Conservation (phyloP, 2,888 invertebrate genomes). For the Cylloceria caligata region DNA sequence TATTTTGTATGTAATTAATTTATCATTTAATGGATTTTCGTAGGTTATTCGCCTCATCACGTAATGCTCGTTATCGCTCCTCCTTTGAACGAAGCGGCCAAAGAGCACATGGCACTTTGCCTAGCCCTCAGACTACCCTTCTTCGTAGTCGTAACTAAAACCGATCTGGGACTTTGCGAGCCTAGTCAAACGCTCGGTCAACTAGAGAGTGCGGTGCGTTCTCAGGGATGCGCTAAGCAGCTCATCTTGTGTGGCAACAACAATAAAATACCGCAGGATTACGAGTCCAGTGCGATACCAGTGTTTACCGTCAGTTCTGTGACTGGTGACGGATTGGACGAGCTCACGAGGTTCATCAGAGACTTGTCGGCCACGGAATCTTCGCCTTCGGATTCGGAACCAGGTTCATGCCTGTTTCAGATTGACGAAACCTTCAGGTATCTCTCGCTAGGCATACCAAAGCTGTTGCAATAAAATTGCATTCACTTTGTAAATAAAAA, state of each 20-base stretch:
- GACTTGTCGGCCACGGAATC: slow-evolving; percentile 87
- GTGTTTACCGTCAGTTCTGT: slow-evolving; percentile 97
- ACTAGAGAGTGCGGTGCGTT: slow-evolving; percentile 77
- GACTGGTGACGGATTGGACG: slow-evolving; percentile 92
- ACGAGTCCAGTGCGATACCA: slow-evolving; percentile 86
- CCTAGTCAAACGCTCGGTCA: slow-evolving; percentile 79
- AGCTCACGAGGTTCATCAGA: slow-evolving; percentile 94
- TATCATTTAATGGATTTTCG: slow-evolving; percentile 78
- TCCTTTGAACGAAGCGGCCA: slow-evolving; percentile 83
- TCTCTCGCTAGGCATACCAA: not conserved
- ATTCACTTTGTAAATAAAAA: not conserved
- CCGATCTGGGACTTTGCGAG: slow-evolving; percentile 90
- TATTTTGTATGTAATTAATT: not conserved
- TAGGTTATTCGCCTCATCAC: slow-evolving; percentile 96
- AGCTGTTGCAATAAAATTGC: not conserved
- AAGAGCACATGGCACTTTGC: slow-evolving; percentile 95
- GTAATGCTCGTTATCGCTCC: slow-evolving; percentile 90
- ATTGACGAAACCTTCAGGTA: slow-evolving; percentile 95
- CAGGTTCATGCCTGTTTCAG: slow-evolving; percentile 89
- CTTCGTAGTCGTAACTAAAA: slow-evolving; percentile 97
- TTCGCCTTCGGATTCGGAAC: slow-evolving; percentile 76
- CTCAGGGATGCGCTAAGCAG: slow-evolving; percentile 80
- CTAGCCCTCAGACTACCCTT: slow-evolving; percentile 94
- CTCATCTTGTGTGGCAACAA: slow-evolving; percentile 75
- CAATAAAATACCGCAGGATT: slow-evolving; percentile 70